Conservation (phyloP, 2,797 vertebrate genomes). For the Prionace glauca region DNA sequence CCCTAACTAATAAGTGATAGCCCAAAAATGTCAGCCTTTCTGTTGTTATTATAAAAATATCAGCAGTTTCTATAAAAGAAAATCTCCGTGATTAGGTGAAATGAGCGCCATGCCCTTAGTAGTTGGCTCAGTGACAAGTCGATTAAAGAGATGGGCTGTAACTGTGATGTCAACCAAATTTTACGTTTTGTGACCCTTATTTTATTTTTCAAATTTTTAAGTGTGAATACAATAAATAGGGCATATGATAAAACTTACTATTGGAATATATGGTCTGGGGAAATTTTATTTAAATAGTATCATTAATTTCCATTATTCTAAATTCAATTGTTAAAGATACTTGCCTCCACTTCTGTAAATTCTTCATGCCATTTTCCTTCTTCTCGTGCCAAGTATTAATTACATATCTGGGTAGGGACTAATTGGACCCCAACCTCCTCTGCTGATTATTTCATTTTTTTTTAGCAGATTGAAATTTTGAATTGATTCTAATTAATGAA, state of each 20-base stretch:
- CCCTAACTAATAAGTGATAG: not conserved
- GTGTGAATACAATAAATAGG: not conserved
- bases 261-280: too few species aligned
- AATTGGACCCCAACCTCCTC: constrained; percentile 35
- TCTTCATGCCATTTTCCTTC: not conserved
- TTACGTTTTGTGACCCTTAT: not conserved
- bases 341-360: constrained; percentile 1
- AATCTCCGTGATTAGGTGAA: not conserved
- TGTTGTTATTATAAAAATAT: constrained; percentile 24
- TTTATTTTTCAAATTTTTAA: not conserved
- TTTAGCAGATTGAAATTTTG: constrained; percentile 25
- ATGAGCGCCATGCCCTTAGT: not conserved
- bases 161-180: not conserved
- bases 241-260: not conserved
- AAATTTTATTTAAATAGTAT: not conserved
- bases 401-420: constrained; percentile 20
- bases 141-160: not conserved
- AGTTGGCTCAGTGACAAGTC: not conserved
- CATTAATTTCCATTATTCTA: constrained; percentile 25
- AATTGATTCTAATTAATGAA: constrained; percentile 36
- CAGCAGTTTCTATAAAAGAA: not conserved
- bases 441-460: constrained; percentile 28
- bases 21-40: constrained; percentile 9
- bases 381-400: constrained; percentile 24
- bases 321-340: constrained; percentile 12